A percentile compares a stretch with the other conserved stretches of the same genome.
phyloP scores from a whole-genome alignment of 2,888 invertebrate genomes.

The Amphipyra berbera region DNA sequence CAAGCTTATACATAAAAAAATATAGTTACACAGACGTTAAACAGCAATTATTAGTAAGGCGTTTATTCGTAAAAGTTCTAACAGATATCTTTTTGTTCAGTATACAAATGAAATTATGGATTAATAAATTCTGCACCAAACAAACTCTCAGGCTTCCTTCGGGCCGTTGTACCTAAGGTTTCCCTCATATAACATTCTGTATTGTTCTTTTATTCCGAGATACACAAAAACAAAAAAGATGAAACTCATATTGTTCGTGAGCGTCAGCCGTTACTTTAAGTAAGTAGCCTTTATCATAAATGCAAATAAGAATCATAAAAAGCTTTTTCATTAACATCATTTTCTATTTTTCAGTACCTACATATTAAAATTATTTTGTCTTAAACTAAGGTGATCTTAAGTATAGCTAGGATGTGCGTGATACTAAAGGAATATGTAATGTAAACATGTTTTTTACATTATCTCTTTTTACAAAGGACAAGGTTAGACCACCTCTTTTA shows the following conservation, averaged over 20 bases:
- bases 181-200: conserved; percentile 3
- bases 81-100: too few relatives aligned
- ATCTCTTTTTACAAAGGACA: neutral
- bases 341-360: conserved; percentile 21
- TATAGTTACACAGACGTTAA: too few relatives aligned
- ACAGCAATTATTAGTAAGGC: too few relatives aligned
- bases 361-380: conserved; percentile 25
- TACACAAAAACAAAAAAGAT: conserved; percentile 47
- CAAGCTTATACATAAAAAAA: too few relatives aligned
- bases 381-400: conserved; percentile 18
- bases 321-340: conserved; percentile 38
- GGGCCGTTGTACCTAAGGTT: conserved; percentile 6
- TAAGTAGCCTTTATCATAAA: conserved; percentile 44
- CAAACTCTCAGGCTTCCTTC: too few relatives aligned
- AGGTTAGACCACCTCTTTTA: neutral
- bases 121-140: too few relatives aligned
- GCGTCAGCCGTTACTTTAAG: conserved; percentile 46
- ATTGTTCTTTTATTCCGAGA: conserved; percentile 31
- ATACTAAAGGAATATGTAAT: conserved; percentile 4
- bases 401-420: conserved; percentile 5
- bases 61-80: too few relatives aligned
- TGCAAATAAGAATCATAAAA: conserved; percentile 41
- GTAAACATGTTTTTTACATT: conserved; percentile 28
- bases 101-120: too few relatives aligned
- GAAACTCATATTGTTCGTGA: conserved; percentile 38